phyloP scores from a whole-genome alignment of 2,888 invertebrate species.

The Syritta pipiens region DNA sequence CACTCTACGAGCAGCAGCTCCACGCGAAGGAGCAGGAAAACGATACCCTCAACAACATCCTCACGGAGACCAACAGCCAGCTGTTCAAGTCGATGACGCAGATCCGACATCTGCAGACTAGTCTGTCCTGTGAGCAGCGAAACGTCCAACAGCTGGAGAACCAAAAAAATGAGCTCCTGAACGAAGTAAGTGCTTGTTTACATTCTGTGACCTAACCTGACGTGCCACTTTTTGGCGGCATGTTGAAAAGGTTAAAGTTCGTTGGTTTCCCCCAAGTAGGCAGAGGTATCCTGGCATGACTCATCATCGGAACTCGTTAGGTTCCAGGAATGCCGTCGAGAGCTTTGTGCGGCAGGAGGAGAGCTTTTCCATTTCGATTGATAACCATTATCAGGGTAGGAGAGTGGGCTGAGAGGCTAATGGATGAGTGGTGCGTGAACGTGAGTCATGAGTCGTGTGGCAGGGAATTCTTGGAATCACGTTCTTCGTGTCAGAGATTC shows the following conservation, averaged over 20 bases:
- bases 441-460: not conserved
- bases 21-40: constrained; percentile 72
- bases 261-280: constrained; percentile 44
- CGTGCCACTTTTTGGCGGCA: not conserved
- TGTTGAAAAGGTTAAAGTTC: constrained; percentile 51
- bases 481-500: too few relatives aligned
- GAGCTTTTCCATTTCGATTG: constrained; percentile 35
- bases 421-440: not conserved
- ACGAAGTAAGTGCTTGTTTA: constrained; percentile 70
- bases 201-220: constrained; percentile 28
- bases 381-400: constrained; percentile 29
- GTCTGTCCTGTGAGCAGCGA: constrained; percentile 71
- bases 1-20: constrained; percentile 70
- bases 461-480: too few relatives aligned
- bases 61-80: constrained; percentile 71
- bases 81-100: constrained; percentile 71
- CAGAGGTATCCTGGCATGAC: not conserved
- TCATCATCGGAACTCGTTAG: constrained; percentile 21
- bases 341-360: constrained; percentile 8
- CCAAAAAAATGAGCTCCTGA: constrained; percentile 71
- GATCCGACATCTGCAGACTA: constrained; percentile 70
- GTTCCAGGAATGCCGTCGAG: constrained; percentile 37
- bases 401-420: not conserved
- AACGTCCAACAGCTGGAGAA: constrained; percentile 71
- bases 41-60: constrained; percentile 67